phyloP scores from a whole-genome alignment of 2,113 vertebrate species.

The Alouatta palliata region DNA sequence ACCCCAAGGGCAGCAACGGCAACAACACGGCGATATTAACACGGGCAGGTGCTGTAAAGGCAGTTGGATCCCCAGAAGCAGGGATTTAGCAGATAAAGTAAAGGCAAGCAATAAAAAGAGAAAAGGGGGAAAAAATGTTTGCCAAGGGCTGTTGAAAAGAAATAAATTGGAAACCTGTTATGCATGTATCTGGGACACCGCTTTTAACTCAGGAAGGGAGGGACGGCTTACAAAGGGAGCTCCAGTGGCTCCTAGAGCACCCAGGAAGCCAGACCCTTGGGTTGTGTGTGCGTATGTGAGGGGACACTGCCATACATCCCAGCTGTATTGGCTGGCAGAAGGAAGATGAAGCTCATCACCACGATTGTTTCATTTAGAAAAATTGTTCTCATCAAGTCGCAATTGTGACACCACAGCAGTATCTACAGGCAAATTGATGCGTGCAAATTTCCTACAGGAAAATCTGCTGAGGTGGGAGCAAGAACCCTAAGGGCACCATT shows the following conservation, averaged over 20 bases:
- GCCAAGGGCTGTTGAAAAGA: constrained; percentile 66
- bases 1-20: constrained; percentile 57
- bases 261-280: background rate
- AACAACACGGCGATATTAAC: constrained; percentile 57
- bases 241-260: background rate
- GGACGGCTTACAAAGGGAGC: background rate
- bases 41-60: constrained; percentile 52
- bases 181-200: constrained; percentile 75
- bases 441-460: background rate
- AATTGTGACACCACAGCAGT: constrained; percentile 11
- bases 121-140: constrained; percentile 44
- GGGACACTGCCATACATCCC: background rate
- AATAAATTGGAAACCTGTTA: constrained; percentile 77
- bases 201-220: constrained; percentile 54
- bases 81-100: constrained; percentile 69
- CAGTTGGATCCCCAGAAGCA: constrained; percentile 38
- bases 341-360: constrained; percentile 39
- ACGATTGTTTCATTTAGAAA: constrained; percentile 60
- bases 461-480: background rate
- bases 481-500: background rate
- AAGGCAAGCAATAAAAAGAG: constrained; percentile 65
- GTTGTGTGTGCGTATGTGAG: background rate
- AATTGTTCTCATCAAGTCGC: constrained; percentile 53
- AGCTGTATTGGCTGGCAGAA: constrained; percentile 24
- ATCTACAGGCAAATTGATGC: constrained; percentile 13